These are phyloP conservation scores for Eulemur macaco DNA, from an alignment of 2,113 vertebrate genomes.

Conservation along the genomic window DNA sequence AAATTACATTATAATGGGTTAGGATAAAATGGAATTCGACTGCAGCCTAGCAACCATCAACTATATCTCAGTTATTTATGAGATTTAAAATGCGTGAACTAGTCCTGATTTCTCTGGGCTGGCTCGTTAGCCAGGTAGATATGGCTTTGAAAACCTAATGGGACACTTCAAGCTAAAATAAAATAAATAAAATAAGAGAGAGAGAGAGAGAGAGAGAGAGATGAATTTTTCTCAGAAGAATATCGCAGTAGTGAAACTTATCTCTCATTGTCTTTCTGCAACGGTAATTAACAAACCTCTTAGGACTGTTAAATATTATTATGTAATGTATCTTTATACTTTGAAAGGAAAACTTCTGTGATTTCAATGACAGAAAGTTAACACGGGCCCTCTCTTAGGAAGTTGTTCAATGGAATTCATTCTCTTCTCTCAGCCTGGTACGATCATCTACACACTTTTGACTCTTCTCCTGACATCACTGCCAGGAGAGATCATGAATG, in stretches of 20 bases:
- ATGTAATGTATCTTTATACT: conserved; percentile 17
- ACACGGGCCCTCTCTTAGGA: background rate
- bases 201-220: background rate
- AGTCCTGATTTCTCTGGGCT: background rate
- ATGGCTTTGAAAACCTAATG: conserved; percentile 35
- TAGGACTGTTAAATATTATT: background rate
- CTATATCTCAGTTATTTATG: conserved; percentile 21
- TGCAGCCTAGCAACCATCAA: conserved; percentile 17
- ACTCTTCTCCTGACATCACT: background rate
- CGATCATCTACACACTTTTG: background rate
- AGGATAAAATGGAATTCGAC: conserved; percentile 14
- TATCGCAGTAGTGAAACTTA: background rate
- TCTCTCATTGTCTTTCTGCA: background rate
- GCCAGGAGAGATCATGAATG: background rate
- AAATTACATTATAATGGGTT: conserved; percentile 40
- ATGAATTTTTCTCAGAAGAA: conserved; percentile 35
- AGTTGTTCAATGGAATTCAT: background rate
- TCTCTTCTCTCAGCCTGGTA: background rate
- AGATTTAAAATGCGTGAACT: background rate
- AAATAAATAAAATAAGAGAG: background rate
- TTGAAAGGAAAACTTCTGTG: conserved; percentile 28
- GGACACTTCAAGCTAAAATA: background rate
- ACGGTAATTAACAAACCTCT: conserved; percentile 1
- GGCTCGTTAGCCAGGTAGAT: background rate
- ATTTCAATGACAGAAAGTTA: background rate